Evolutionary conservation across 2,888 invertebrate genomes (phyloP).

Genomic region (Macropis europaea): DNA sequence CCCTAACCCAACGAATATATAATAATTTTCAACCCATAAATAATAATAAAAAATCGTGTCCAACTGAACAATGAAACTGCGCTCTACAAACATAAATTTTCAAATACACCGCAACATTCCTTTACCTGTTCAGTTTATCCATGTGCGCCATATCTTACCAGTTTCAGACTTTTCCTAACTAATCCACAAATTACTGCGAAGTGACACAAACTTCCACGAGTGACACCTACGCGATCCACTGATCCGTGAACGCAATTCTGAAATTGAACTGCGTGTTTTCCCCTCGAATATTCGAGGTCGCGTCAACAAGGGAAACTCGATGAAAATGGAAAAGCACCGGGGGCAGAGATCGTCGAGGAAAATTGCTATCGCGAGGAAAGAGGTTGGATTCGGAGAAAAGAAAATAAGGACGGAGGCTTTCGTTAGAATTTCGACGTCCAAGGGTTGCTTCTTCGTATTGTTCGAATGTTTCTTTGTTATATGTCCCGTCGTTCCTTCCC

Average conservation of each 20-base stretch:
- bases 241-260: not conserved
- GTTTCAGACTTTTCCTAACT: no score
- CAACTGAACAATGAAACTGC: no score
- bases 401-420: slow-evolving; percentile 24
- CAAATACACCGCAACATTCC: no score
- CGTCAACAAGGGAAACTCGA: slow-evolving; percentile 8
- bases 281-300: not conserved
- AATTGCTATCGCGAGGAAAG: not conserved
- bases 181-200: no score
- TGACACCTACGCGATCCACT: no score
- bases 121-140: no score
- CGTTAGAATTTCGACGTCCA: slow-evolving; percentile 12
- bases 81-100: no score
- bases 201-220: no score
- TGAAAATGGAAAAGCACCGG: not conserved
- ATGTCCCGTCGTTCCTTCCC: slow-evolving; percentile 32
- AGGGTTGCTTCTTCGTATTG: slow-evolving; percentile 44
- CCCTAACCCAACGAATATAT: no score
- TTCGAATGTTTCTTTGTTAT: slow-evolving; percentile 70
- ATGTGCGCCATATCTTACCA: no score
- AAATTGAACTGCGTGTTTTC: slow-evolving; percentile 2
- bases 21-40: no score
- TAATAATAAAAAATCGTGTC: no score
- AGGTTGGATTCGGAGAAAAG: not conserved
- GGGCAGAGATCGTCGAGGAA: not conserved